Percentiles rank a stretch among this genome's conserved stretches.
Evolutionary conservation across 1,140 invertebrate species (phyloP).

Genomic region (Phymorhynchus buccinoides): DNA sequence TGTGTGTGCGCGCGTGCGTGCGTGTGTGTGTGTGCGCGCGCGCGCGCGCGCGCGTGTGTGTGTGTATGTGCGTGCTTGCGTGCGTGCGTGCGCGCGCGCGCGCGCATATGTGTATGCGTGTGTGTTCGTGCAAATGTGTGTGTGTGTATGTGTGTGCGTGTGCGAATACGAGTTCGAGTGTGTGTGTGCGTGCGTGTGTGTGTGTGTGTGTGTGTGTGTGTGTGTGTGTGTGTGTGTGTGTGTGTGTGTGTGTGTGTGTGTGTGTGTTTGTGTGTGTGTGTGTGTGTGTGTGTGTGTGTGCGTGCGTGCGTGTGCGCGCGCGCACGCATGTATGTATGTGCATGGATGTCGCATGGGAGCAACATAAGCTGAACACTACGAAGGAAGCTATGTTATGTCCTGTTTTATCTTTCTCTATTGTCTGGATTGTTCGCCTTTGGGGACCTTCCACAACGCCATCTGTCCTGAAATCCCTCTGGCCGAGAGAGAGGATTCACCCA

Average conservation of each 20-base stretch:
- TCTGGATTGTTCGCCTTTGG: no score
- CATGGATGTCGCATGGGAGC: no score
- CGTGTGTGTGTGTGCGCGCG: background rate
- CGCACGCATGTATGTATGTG: background rate
- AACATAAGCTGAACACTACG: no score
- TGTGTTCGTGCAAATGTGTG: background rate
- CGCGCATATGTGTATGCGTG: background rate
- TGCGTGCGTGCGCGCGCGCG: background rate
- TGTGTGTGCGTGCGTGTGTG: background rate
- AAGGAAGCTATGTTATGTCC: no score
- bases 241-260: background rate
- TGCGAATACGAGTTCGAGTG: background rate
- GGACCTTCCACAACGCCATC: no score
- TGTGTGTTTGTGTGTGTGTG: background rate
- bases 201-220: background rate
- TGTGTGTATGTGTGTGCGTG: background rate
- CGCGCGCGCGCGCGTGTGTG: background rate
- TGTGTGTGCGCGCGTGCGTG: background rate
- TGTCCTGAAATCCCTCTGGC: no score
- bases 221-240: background rate
- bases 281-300: background rate
- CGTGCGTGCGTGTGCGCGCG: background rate
- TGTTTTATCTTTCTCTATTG: no score
- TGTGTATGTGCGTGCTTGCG: background rate
- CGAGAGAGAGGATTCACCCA: no score